Evolutionary conservation across 2,888 invertebrate genomes (phyloP).

Genomic region (Ryuthela nishihirai): DNA sequence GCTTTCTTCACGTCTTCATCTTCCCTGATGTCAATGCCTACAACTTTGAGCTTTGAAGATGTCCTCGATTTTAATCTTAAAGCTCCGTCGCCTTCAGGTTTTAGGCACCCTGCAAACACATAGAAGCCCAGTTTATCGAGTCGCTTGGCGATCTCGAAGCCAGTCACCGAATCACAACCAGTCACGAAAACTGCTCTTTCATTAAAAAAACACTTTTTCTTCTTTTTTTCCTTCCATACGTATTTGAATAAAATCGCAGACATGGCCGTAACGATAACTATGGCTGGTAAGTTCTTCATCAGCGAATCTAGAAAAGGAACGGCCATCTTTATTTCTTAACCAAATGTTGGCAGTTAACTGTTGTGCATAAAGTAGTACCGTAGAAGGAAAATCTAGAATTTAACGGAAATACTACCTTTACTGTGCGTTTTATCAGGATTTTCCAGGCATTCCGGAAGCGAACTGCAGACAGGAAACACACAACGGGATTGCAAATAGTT

Average conservation of each 20-base stretch:
- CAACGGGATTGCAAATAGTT: too few species aligned
- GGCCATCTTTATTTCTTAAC: too few species aligned
- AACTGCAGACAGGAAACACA: too few species aligned
- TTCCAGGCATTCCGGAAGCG: too few species aligned
- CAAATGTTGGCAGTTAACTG: too few species aligned
- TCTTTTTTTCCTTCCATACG: neutral
- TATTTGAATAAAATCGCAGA: neutral
- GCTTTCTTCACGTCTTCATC: slow-evolving; percentile 47
- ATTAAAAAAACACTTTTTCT: neutral
- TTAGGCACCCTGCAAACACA: slow-evolving; percentile 46
- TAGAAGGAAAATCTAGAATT: too few species aligned
- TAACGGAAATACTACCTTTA: too few species aligned
- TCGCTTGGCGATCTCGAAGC: slow-evolving; percentile 43
- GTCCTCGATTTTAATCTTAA: slow-evolving; percentile 27
- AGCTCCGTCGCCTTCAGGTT: slow-evolving; percentile 39
- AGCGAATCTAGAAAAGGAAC: too few species aligned
- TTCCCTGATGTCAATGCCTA: slow-evolving; percentile 49
- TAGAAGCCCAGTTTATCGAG: slow-evolving; percentile 44
- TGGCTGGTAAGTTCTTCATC: neutral
- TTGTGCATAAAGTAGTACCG: too few species aligned
- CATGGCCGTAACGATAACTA: neutral
- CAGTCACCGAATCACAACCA: slow-evolving; percentile 45
- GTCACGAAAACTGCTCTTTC: neutral
- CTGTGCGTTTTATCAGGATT: too few species aligned
- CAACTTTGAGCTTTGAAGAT: slow-evolving; percentile 44